phyloP scores from a whole-genome alignment of 2,797 vertebrate species.

The Pipistrellus kuhlii region DNA sequence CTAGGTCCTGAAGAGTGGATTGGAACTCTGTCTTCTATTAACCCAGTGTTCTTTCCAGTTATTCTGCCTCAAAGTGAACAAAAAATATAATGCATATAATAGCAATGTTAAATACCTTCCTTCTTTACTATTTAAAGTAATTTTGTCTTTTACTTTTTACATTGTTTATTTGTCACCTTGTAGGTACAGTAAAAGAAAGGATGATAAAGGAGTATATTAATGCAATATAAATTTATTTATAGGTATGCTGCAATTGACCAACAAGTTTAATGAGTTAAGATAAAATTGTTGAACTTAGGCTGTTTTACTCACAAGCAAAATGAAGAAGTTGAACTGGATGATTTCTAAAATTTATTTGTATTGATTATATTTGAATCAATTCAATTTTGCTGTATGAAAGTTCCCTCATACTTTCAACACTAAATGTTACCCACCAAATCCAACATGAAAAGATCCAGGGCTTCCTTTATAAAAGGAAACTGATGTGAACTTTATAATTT shows the following conservation, averaged over 20 bases:
- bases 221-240: neutral
- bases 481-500: neutral
- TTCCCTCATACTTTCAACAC: neutral
- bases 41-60: neutral
- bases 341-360: conserved; percentile 17
- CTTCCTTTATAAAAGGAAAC: conserved; percentile 26
- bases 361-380: conserved; percentile 3
- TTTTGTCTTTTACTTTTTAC: conserved; percentile 15
- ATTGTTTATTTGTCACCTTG: neutral
- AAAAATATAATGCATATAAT: neutral
- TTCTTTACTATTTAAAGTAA: neutral
- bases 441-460: neutral
- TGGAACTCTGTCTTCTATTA: neutral
- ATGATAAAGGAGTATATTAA: neutral
- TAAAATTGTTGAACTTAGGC: neutral
- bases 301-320: neutral
- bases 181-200: neutral
- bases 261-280: conserved; percentile 15
- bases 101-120: neutral
- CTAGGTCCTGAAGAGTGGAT: neutral
- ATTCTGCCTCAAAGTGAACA: neutral
- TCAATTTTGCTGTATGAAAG: conserved; percentile 16
- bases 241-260: neutral
- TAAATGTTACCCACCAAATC: neutral
- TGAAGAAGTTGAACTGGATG: neutral